Conservation (phyloP, 2,888 invertebrate species). For the Folsomia manolachei region DNA sequence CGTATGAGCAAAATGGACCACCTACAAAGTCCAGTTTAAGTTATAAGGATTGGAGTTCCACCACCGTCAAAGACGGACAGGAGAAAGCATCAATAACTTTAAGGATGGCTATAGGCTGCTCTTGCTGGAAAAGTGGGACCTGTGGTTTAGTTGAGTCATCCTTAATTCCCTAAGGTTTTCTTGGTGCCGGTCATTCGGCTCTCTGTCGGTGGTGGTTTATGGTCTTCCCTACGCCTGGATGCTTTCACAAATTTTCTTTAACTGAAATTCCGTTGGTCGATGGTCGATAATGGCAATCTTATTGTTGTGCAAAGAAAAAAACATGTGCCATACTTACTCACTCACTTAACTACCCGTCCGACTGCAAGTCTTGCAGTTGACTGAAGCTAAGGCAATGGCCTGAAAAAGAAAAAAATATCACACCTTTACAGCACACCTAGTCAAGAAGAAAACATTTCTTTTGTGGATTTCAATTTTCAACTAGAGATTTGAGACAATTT, state of each 20-base stretch:
- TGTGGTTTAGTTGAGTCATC: background rate
- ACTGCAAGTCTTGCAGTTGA: too few relatives aligned
- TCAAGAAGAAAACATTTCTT: too few relatives aligned
- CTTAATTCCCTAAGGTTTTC: slow-evolving; percentile 15
- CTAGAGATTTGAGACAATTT: background rate
- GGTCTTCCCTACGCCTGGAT: background rate
- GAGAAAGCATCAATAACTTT: slow-evolving; percentile 17
- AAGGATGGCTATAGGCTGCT: too few relatives aligned
- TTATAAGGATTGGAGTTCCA: background rate
- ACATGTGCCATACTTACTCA: too few relatives aligned
- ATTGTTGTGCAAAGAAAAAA: background rate
- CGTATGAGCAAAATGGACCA: background rate
- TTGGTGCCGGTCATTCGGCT: slow-evolving; percentile 9
- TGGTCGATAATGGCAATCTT: background rate
- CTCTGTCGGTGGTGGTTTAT: background rate
- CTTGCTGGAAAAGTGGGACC: slow-evolving; percentile 10
- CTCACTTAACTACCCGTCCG: too few relatives aligned
- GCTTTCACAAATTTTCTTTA: background rate
- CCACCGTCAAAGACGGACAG: slow-evolving; percentile 1
- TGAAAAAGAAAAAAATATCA: too few relatives aligned
- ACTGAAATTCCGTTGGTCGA: background rate
- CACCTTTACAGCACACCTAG: too few relatives aligned
- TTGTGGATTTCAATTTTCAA: background rate
- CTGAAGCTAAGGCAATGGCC: too few relatives aligned
- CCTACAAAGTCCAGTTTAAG: background rate